These are phyloP conservation scores for Pangasius larnaudii DNA, from an alignment of 2,797 vertebrate genomes.

Conservation along the genomic window DNA sequence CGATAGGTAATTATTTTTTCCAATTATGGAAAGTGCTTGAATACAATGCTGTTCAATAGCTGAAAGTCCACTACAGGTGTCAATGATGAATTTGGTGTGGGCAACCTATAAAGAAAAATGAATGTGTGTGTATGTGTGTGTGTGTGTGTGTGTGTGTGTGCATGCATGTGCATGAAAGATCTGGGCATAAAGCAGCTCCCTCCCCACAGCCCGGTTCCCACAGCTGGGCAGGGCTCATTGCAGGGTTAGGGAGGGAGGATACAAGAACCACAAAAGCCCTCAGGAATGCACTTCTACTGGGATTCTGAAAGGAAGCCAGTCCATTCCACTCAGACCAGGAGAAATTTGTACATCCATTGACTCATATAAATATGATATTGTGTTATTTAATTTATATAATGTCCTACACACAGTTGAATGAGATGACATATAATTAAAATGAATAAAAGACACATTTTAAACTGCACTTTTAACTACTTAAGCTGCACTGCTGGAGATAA, in stretches of 20 bases:
- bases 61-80: not conserved
- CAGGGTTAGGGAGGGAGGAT: constrained; percentile 55
- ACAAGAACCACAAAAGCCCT: constrained; percentile 58
- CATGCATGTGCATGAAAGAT: constrained; percentile 39
- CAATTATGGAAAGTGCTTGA: not conserved
- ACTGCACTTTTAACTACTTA: not conserved
- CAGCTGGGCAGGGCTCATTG: constrained; percentile 58
- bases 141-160: constrained; percentile 41
- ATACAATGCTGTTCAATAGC: not conserved
- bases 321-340: constrained; percentile 43
- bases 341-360: constrained; percentile 32
- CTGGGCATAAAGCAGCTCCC: constrained; percentile 50
- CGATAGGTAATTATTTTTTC: not conserved
- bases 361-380: constrained; percentile 10
- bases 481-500: not conserved
- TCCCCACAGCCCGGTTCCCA: constrained; percentile 55
- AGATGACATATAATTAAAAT: not conserved
- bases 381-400: constrained; percentile 16
- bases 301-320: constrained; percentile 48
- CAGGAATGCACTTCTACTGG: constrained; percentile 59
- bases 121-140: constrained; percentile 40
- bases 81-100: constrained; percentile 16
- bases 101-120: not conserved
- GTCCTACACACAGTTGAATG: not conserved
- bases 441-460: not conserved